Evolutionary conservation across 2,888 invertebrate species (phyloP), one percentile per base, ranked within the genome.

Genomic region (Lasioglossum figueresi): DNA sequence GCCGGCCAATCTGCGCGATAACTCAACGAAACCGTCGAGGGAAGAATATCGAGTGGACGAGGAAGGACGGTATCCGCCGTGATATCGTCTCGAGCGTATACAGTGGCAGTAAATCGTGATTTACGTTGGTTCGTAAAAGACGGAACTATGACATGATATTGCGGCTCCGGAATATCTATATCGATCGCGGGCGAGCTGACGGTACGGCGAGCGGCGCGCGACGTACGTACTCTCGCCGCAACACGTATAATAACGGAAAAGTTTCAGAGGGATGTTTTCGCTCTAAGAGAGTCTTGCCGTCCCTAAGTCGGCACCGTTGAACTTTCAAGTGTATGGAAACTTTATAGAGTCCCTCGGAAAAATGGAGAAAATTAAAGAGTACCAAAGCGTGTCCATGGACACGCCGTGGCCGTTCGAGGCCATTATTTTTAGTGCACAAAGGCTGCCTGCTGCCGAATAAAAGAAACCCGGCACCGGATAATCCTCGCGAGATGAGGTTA

Each of bases 111-210:
- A 92, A 92, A 93, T 88, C 84, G 88, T 92, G 91, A 92, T 92
- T 92, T 92, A 92, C 88, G 88, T 83, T 77, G 83, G 83, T 86
- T 79, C 90, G 90, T 92, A 92, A 92, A 92, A 88, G 91, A 89
- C 78, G 81, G 76, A 85, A 86, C 85, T 87, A 85, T 90, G 88
- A 89, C 89, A 83, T 72, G 87, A 86, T 85, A 84, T 88, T 85
- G 83, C 77, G 63, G 71, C 37, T 80, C 78, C 79, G 74, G 75
- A 63, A 79, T 83, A 84, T 86, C 84, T 80, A 82, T 86, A 89
- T 87, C 82, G 89, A 88, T 89, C 80, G 78, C 34, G 27, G 10
- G 10, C 5, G 31, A 34, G 34, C 31, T 16, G 6, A 34, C 31
- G 19, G 31, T 8, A 2, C 6, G 31, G 31, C 63, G 31, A 37